Conservation (phyloP, 1,140 invertebrate species). For the Ganaspis sp. region DNA sequence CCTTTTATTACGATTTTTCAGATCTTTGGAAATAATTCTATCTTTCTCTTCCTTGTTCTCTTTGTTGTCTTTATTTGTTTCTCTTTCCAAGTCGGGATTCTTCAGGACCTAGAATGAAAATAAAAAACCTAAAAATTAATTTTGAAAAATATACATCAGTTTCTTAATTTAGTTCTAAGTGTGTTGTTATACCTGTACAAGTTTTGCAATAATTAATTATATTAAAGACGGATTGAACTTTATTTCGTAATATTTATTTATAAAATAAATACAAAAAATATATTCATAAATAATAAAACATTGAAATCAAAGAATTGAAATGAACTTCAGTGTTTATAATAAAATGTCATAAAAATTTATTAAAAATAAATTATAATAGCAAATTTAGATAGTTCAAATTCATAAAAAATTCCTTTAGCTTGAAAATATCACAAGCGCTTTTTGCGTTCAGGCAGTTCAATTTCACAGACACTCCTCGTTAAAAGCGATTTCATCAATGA, state of each 20-base stretch:
- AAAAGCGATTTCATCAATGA: background rate
- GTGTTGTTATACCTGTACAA: too few species aligned
- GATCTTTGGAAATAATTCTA: constrained; percentile 65
- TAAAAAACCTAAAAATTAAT: background rate
- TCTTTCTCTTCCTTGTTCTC: constrained; percentile 73
- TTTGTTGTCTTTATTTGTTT: constrained; percentile 69
- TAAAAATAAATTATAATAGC: background rate
- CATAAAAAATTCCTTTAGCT: background rate
- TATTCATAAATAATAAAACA: too few species aligned
- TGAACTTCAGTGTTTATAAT: background rate
- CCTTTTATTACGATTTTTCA: constrained; percentile 67
- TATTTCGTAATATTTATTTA: too few species aligned
- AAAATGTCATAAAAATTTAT: constrained; percentile 31
- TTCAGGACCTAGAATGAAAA: constrained; percentile 67
- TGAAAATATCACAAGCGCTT: background rate
- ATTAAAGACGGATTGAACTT: too few species aligned
- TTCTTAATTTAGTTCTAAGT: constrained; percentile 35
- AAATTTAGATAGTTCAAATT: background rate
- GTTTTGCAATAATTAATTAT: too few species aligned
- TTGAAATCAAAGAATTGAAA: too few species aligned
- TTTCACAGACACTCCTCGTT: background rate
- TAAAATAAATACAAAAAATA: too few species aligned
- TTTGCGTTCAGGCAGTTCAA: background rate
- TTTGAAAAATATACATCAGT: constrained; percentile 37
- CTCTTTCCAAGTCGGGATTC: constrained; percentile 71